Conservation (phyloP, 2,113 vertebrate genomes). For the Baryphthengus martii region DNA sequence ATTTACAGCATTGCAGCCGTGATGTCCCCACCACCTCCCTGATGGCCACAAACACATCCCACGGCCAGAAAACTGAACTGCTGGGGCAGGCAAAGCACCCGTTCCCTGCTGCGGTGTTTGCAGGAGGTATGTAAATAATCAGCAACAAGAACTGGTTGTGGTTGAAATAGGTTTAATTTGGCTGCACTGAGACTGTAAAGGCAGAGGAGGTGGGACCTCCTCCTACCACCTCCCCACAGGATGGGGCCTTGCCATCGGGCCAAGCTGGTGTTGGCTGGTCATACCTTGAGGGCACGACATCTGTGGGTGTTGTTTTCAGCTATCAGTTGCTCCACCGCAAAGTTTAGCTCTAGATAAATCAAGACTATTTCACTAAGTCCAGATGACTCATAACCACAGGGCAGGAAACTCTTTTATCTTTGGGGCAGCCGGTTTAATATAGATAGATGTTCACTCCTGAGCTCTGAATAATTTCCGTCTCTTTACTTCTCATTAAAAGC, state of each 20-base stretch:
- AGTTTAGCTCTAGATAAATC: slow-evolving; percentile 42
- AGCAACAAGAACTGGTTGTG: background rate
- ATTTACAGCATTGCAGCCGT: background rate
- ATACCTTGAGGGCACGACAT: background rate
- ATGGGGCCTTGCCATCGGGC: background rate
- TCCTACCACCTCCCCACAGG: background rate
- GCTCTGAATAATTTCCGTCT: slow-evolving; percentile 21
- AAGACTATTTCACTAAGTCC: background rate
- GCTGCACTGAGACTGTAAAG: background rate
- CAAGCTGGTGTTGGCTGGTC: background rate
- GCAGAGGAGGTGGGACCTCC: background rate
- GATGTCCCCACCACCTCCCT: background rate
- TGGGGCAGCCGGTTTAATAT: background rate
- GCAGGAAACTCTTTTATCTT: slow-evolving; percentile 39
- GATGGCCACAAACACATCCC: background rate
- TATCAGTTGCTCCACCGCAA: background rate
- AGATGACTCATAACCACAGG: slow-evolving; percentile 35
- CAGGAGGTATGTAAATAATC: background rate
- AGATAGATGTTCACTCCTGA: slow-evolving; percentile 19
- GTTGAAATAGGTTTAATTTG: background rate
- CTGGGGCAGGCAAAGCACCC: background rate
- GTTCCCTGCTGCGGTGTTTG: background rate
- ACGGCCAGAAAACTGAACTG: background rate
- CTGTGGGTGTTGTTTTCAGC: background rate
- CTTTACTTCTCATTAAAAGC: slow-evolving; percentile 29